phyloP scores from a whole-genome alignment of 2,888 invertebrate genomes.

The Archips xylosteana region DNA sequence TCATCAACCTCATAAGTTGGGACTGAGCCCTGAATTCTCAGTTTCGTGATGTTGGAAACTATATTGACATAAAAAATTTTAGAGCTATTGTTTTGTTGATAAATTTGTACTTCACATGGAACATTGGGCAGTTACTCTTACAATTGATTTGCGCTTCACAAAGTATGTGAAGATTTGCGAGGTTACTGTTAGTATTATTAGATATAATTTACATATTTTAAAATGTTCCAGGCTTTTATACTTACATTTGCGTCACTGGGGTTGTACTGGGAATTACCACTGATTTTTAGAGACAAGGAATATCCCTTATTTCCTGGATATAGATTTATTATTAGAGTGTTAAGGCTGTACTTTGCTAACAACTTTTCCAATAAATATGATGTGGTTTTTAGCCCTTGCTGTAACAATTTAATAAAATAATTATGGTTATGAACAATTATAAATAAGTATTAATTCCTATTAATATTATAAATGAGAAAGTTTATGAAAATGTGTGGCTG shows the following conservation, averaged over 20 bases:
- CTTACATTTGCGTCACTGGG: constrained; percentile 79
- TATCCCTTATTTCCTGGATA: constrained; percentile 97
- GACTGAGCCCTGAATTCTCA: too few relatives aligned
- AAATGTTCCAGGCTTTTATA: constrained; percentile 43
- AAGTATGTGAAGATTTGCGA: too few relatives aligned
- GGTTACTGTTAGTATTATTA: background rate
- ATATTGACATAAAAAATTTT: too few relatives aligned
- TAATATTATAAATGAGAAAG: too few relatives aligned
- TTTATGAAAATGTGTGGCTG: too few relatives aligned
- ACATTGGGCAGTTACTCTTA: too few relatives aligned
- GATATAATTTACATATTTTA: background rate
- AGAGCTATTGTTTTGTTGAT: too few relatives aligned
- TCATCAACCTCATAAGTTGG: too few relatives aligned
- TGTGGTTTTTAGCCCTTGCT: constrained; percentile 87
- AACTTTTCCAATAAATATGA: constrained; percentile 93
- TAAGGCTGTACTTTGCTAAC: constrained; percentile 93
- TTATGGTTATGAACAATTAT: background rate
- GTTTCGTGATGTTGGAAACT: too few relatives aligned
- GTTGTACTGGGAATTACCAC: constrained; percentile 81
- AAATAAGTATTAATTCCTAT: too few relatives aligned
- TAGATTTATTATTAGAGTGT: constrained; percentile 95
- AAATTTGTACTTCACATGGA: too few relatives aligned
- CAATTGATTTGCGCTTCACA: too few relatives aligned
- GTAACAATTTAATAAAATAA: constrained; percentile 54
- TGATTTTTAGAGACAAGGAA: constrained; percentile 88